Evolutionary conservation across 35 echinoderm and acorn worm species (phyloP).

Genomic region (Eucidaris tribuloides): DNA sequence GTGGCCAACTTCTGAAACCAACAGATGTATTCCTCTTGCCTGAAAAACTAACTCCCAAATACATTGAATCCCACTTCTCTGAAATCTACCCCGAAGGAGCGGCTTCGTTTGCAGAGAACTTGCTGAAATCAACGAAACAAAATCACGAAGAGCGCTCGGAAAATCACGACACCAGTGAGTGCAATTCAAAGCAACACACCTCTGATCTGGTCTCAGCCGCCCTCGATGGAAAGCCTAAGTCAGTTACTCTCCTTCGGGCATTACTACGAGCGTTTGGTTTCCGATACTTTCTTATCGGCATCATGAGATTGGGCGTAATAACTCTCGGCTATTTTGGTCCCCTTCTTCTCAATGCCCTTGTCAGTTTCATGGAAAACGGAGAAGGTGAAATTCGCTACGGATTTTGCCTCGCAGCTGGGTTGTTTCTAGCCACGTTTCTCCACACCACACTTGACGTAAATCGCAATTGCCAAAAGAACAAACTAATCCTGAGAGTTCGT

Average conservation of each 20-base stretch:
- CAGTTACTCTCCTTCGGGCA: constrained; percentile 53
- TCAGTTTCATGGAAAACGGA: constrained; percentile 70
- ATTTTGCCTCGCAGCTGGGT: constrained; percentile 74
- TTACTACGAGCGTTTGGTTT: constrained; percentile 77
- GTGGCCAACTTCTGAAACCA: constrained; percentile 56
- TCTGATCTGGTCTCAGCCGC: not conserved
- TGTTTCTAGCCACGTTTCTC: constrained; percentile 69
- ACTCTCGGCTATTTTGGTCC: constrained; percentile 79
- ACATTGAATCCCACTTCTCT: constrained; percentile 60
- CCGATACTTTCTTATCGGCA: constrained; percentile 65
- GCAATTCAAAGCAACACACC: not conserved
- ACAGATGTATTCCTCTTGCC: constrained; percentile 92
- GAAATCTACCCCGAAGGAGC: constrained; percentile 21
- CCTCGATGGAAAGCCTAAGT: not conserved
- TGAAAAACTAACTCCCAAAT: constrained; percentile 28
- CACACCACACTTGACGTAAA: constrained; percentile 63
- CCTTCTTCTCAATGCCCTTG: constrained; percentile 80
- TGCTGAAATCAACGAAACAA: constrained; percentile 3
- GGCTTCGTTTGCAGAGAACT: not conserved
- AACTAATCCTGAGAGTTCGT: constrained; percentile 65
- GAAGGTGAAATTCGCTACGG: constrained; percentile 44
- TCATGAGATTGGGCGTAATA: constrained; percentile 75
- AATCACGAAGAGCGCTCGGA: not conserved
- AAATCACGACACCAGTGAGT: not conserved
- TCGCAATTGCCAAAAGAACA: constrained; percentile 84